phyloP scores from a whole-genome alignment of 2,113 vertebrate species.

The Aegotheles bennettii region DNA sequence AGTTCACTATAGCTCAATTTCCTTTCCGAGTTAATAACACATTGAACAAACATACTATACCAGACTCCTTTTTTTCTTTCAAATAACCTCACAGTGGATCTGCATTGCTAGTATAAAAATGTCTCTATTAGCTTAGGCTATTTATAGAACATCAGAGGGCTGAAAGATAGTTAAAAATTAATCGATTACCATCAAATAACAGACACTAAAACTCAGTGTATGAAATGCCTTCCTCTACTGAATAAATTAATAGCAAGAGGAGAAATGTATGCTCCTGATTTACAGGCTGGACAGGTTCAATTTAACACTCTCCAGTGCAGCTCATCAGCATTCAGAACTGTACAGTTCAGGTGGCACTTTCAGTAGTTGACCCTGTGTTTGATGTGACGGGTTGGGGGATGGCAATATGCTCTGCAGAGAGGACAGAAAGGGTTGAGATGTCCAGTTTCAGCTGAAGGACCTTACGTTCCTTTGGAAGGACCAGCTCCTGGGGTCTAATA shows the following conservation, averaged over 20 bases:
- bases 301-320: background rate
- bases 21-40: slow-evolving; percentile 67
- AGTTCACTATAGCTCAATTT: slow-evolving; percentile 61
- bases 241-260: background rate
- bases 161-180: slow-evolving; percentile 65
- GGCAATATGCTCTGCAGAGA: background rate
- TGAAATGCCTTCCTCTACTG: slow-evolving; percentile 23
- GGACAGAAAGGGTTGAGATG: background rate
- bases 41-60: slow-evolving; percentile 54
- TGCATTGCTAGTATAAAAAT: slow-evolving; percentile 52
- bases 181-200: slow-evolving; percentile 61
- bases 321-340: background rate
- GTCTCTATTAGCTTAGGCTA: slow-evolving; percentile 65
- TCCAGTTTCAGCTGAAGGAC: background rate
- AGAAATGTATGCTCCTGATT: background rate
- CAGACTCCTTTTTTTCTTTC: slow-evolving; percentile 21
- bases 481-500: background rate
- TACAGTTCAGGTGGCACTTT: background rate
- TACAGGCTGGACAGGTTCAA: background rate
- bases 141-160: slow-evolving; percentile 65
- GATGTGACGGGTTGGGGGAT: background rate
- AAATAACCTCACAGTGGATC: slow-evolving; percentile 47
- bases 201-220: slow-evolving; percentile 27
- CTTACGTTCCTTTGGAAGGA: background rate
- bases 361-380: background rate